Conservation (phyloP, 2,113 vertebrate species). For the Lontra canadensis region DNA sequence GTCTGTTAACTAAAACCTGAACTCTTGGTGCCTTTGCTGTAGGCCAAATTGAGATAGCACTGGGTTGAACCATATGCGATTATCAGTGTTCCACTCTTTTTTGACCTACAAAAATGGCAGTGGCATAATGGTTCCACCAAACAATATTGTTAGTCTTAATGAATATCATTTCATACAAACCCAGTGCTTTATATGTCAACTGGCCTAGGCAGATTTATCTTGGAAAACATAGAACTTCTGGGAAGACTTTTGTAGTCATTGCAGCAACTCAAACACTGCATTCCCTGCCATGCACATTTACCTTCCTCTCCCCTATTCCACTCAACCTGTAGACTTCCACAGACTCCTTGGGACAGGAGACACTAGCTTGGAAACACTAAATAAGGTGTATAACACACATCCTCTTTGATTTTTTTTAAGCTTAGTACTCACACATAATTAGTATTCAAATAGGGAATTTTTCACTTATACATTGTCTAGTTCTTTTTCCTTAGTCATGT, state of each 20-base stretch:
- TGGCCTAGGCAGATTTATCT: not conserved
- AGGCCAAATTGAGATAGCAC: not conserved
- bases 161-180: not conserved
- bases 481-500: not conserved
- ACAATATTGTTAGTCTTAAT: not conserved
- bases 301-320: not conserved
- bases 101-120: not conserved
- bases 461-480: not conserved
- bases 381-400: not conserved
- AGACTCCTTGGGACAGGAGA: not conserved
- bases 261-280: not conserved
- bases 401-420: not conserved
- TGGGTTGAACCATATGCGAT: not conserved
- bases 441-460: not conserved
- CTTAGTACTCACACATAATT: not conserved
- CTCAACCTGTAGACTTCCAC: not conserved
- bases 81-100: not conserved
- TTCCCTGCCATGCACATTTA: rapidly evolving
- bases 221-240: not conserved
- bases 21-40: not conserved
- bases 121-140: not conserved
- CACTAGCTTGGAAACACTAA: not conserved
- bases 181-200: not conserved
- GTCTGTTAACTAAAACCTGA: not conserved
- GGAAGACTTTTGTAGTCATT: not conserved